A percentile compares a stretch with the other conserved stretches of the same genome.
Conservation (phyloP, 2,888 invertebrate species). For the Platypus cylindrus region DNA sequence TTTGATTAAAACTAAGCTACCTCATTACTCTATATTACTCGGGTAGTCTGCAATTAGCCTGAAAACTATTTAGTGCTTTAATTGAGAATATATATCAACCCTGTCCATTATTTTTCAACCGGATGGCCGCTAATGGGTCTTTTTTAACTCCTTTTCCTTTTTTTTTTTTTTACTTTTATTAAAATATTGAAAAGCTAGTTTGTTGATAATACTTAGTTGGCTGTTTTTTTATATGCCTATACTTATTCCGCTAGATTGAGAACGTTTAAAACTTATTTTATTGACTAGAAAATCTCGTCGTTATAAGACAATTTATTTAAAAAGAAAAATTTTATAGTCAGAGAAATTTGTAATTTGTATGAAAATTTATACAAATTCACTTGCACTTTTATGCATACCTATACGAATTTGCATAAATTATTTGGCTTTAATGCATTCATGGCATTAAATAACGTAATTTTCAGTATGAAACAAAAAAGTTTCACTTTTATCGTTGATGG, state of each 20-base stretch:
- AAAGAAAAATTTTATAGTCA: conserved; percentile 3
- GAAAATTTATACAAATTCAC: conserved; percentile 11
- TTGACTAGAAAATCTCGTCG: conserved; percentile 3
- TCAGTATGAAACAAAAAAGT: neutral
- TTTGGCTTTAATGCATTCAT: conserved; percentile 4
- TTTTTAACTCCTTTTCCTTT: conserved; percentile 16
- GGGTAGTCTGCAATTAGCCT: conserved; percentile 24
- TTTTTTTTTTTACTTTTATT: conserved; percentile 6
- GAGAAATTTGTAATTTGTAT: conserved; percentile 7
- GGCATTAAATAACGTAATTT: neutral
- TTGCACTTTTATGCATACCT: conserved; percentile 5
- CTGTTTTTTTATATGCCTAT: conserved; percentile 3
- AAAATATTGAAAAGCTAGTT: conserved; percentile 11
- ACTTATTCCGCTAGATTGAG: conserved; percentile 5
- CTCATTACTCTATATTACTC: conserved; percentile 19
- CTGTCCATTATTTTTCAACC: conserved; percentile 23
- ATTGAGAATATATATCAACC: conserved; percentile 25
- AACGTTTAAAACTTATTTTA: conserved; percentile 8
- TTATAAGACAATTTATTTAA: conserved; percentile 3
- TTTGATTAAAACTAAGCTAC: conserved; percentile 20
- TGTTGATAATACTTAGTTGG: conserved; percentile 9
- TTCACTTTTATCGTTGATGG: conserved; percentile 1
- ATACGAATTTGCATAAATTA: conserved; percentile 6
- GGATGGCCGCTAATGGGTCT: conserved; percentile 24
- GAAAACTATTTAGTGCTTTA: conserved; percentile 24